Base-by-base conservation (phyloP, 2,797 vertebrate species). In the Notolabrus celidotus region DNA sequence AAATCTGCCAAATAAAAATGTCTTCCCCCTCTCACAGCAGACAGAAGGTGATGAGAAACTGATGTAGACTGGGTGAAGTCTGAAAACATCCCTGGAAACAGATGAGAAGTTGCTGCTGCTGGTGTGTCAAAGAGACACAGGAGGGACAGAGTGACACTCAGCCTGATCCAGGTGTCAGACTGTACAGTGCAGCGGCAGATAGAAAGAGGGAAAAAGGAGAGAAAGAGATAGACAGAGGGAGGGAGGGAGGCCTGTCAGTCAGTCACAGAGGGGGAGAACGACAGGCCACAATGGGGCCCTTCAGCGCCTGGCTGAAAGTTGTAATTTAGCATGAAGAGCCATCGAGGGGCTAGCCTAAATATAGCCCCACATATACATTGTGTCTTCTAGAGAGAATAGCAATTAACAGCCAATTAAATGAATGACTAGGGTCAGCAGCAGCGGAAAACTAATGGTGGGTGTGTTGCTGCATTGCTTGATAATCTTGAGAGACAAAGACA, bases 371-470 rank as follows among this genome's bases (percentile, higher is more conserved):
- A 90, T 93, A 91, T 91, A 92, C 89, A 92, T 92, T 88, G 86
- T 86, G 87, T 88, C 86, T 92, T 90, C 86, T 83, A 81, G 89
- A 89, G 88, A 90, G 93, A 90, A 88, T 90, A 89, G 91, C 92
- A 94, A 94, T 94, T 94, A 94, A 92, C 89, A 91, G 90, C 91
- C 90, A 94, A 94, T 94, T 92, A 93, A 93, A 89, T 89, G 89
- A 94, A 93, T 91, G 89, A 92, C 86, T 87, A 88, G 86, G 92
- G 91, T 93, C 92, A 93, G 89, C 88, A 88, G 80, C 88, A 77
- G 84, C 83, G 82, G 83, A 82, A 85, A 84, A 88, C 85, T 88
- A 90, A 89, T 88, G 85, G 92, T 83, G 90, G 90, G 88, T 89
- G 90, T 88, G 89, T 79, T 86, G 86, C 85, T 67, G 84, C 67